Conservation (phyloP, 2,888 invertebrate genomes). For the Hyles lineata region DNA sequence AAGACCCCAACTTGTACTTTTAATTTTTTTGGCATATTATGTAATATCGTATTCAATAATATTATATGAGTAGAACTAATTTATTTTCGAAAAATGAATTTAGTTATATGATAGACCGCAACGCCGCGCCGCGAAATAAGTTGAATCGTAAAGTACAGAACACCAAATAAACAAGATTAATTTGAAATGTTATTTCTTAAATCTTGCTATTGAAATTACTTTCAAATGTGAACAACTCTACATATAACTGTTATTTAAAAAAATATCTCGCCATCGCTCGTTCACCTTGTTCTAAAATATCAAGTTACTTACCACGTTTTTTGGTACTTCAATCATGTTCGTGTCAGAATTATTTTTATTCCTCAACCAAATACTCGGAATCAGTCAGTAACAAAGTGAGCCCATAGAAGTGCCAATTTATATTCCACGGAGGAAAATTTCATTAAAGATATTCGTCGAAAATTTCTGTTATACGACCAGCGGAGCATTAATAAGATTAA, state of each 20-base stretch:
- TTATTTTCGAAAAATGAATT: no score
- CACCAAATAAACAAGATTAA: neutral
- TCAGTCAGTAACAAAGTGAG: slow-evolving; percentile 4
- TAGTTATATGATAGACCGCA: no score
- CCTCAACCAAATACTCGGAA: slow-evolving; percentile 24
- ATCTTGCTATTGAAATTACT: slow-evolving; percentile 14
- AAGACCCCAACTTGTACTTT: no score
- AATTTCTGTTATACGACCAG: neutral
- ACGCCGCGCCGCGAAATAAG: no score
- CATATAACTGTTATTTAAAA: slow-evolving; percentile 12
- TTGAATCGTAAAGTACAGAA: neutral
- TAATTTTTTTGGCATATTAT: no score
- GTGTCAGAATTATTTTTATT: neutral
- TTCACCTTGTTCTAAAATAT: slow-evolving; percentile 26
- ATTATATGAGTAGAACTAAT: no score
- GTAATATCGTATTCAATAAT: no score
- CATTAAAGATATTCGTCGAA: neutral
- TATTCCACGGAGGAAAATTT: neutral
- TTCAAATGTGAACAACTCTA: slow-evolving; percentile 13
- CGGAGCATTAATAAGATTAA: slow-evolving; percentile 2
- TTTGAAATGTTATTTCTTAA: slow-evolving; percentile 9
- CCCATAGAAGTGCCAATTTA: neutral
- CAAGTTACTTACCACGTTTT: slow-evolving; percentile 22
- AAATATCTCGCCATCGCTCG: slow-evolving; percentile 13
- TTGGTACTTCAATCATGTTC: slow-evolving; percentile 20